Percentiles rank a stretch among this genome's conserved stretches.
phyloP scores from a whole-genome alignment of 2,797 vertebrate species.

The Malurus splendens region DNA sequence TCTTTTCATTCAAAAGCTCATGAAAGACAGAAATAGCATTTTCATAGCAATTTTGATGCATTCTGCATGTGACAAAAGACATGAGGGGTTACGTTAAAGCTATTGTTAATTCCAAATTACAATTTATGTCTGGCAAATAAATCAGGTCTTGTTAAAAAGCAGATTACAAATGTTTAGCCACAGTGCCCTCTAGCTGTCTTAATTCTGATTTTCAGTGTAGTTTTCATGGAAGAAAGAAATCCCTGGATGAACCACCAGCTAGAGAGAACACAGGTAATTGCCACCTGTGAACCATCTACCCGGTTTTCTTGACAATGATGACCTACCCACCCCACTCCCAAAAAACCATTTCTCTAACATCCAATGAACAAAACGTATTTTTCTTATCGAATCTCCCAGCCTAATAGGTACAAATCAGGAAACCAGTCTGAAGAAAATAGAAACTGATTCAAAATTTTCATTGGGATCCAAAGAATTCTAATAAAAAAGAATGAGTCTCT shows the following conservation, averaged over 20 bases:
- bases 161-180: constrained; percentile 46
- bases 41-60: not conserved
- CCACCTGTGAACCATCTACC: not conserved
- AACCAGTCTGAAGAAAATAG: not conserved
- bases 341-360: not conserved
- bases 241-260: not conserved
- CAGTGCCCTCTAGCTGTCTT: constrained; percentile 66
- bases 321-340: not conserved
- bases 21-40: not conserved
- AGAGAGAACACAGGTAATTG: not conserved
- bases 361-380: not conserved
- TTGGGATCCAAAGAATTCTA: not conserved
- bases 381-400: not conserved
- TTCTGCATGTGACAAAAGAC: not conserved
- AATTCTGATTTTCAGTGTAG: not conserved
- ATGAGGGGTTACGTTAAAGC: not conserved
- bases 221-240: not conserved
- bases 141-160: not conserved
- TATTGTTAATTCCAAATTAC: not conserved
- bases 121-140: not conserved
- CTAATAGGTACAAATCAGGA: not conserved
- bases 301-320: not conserved
- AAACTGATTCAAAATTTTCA: not conserved
- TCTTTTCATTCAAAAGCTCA: not conserved
- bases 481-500: not conserved